Evolutionary conservation across 1,140 invertebrate species (phyloP), one percentile per base, ranked within the genome.

Genomic region (Drosophila elegans): DNA sequence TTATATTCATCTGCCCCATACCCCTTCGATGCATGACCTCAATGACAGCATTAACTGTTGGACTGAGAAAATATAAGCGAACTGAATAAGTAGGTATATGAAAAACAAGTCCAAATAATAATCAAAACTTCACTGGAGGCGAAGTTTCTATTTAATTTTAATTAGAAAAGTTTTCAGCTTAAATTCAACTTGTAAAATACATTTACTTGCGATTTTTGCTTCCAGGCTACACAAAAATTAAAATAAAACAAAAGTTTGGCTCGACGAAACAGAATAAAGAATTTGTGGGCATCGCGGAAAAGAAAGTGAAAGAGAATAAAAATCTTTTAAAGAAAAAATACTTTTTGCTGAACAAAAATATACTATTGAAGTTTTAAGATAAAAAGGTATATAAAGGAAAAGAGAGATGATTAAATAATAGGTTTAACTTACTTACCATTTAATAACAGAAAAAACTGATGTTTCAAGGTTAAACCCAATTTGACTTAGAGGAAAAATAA

Each of bases 111-210:
- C 59, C 71, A 83, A 89, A 83, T 89, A 79, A 82, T 88, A 86
- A 86, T 86, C 83, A 83, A 83, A 88, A 88, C 79, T 83, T 89
- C 71, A 77, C 16, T 52, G 48, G 12, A 78, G 73, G 39, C 60
- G 52, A 89, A 79, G 62, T 89, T 83, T 89, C 76, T 89, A 89
- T 86, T 89, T 77, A 88, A 89, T 89, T 86, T 86, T 86, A 86
- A 86, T 86, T 86, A 86, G 84, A 86, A 86, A 86, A 86, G 79
- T 86, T 86, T 86, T 69, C 72, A 76, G 86, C 79, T 88, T 86
- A 79, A 79, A 76, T 83, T 83, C 56, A 83, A 82, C 69, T 88
- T 86, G 78, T 66, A 75, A 68, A 60, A 53, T 56, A 62, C 71
- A 67, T 54, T 77, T 75, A 71, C 52, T 72, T 44, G 64, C 69